Percentiles rank a stretch among this genome's conserved stretches.
phyloP scores from a whole-genome alignment of 2,888 invertebrate species.

The Pammene fasciana region DNA sequence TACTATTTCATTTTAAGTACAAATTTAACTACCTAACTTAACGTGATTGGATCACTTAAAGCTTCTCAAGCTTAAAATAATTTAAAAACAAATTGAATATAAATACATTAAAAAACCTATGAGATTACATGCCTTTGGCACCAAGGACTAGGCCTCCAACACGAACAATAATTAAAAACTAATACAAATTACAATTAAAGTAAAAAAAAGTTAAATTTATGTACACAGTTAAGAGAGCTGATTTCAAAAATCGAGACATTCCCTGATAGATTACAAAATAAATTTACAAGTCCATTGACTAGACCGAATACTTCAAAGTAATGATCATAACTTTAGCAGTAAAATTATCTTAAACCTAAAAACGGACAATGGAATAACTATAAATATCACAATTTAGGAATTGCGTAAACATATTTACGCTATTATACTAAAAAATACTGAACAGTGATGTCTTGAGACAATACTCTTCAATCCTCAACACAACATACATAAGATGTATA shows the following conservation, averaged over 20 bases:
- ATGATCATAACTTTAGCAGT: conserved; percentile 36
- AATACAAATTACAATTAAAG: conserved; percentile 27
- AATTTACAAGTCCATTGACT: conserved; percentile 55
- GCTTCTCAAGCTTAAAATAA: conserved; percentile 69
- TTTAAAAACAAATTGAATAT: conserved; percentile 54
- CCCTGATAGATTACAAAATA: conserved; percentile 43
- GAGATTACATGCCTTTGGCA: conserved; percentile 81
- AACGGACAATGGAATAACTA: conserved; percentile 69
- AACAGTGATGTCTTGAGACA: conserved; percentile 54
- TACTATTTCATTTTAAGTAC: conserved; percentile 55
- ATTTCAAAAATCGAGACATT: conserved; percentile 43
- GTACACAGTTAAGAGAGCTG: conserved; percentile 60
- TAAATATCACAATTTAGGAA: conserved; percentile 80
- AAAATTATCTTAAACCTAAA: conserved; percentile 48
- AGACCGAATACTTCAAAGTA: conserved; percentile 54
- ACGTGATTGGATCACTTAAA: conserved; percentile 69
- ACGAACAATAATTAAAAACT: conserved; percentile 42
- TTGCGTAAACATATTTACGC: conserved; percentile 66
- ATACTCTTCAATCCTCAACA: conserved; percentile 43
- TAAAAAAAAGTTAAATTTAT: too few relatives aligned
- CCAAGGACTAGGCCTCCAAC: conserved; percentile 65
- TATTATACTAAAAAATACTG: conserved; percentile 60
- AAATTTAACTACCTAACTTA: conserved; percentile 49
- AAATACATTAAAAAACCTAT: conserved; percentile 56
- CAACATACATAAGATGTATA: conserved; percentile 43